Base-by-base conservation (phyloP, 2,888 invertebrate genomes). In the Blera fallax region DNA sequence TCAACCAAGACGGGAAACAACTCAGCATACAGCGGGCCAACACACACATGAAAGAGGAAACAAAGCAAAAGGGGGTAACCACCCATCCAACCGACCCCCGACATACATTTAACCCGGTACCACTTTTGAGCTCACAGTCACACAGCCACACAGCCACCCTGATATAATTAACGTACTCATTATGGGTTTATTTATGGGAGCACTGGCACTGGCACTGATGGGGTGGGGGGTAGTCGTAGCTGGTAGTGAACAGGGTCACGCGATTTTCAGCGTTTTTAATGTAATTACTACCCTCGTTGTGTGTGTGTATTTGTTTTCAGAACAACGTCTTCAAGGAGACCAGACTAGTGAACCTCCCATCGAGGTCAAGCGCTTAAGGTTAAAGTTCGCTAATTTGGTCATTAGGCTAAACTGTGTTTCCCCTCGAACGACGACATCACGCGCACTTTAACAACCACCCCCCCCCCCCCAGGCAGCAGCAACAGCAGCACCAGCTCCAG, bases 381-480 rank as follows among this genome's bases (percentile, higher is more conserved):
- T 77, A 77, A 64, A 77, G 50, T 64, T 82, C 77, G 70, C 62
- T 56, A 60, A 43, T 60, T 52, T 65, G 64, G 70, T 70, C 81
- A 64, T 77, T 70, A 77, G 64, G 77, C 32, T 82, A 64, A 70
- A 70, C 52, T 64, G 10, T 52, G 48, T 8, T 21, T 32, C 4
- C n/a, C 37, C 8, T 2, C 11, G n/a, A 3, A 24, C 62, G 14
- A 48, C 11, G 37, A 14, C n/a, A 65, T 65, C 34, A 67, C 58
- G 10, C 34, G 14, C 27, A 16, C 21, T 58, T 50, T 6, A 45
- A 48, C 45, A 58, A 14, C 27, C 43, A 34, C 32, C 52, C 2
- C 24, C 50, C n/a, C 45, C 48, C n/a, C 37, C 14, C n/a, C 2
- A 1, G 18, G 16, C 32, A 45, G 8, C 43, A 32, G 11, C 21